These are phyloP conservation scores for Zoanthus solanderi DNA, from an alignment of 92 coral and sea anemone genomes.

Conservation along the genomic window DNA sequence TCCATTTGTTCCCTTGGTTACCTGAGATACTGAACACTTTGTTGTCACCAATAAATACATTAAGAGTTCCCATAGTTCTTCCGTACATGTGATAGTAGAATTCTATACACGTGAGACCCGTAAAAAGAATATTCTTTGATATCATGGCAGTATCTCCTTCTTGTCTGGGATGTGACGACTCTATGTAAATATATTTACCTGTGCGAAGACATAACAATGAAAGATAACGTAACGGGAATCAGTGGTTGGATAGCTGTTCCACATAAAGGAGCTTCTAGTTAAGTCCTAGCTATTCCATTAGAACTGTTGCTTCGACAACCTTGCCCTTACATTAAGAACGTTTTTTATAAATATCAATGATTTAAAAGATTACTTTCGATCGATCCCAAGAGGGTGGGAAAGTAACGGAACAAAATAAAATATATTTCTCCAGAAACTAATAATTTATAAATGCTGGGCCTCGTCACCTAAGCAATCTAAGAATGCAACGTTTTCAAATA, in stretches of 20 bases:
- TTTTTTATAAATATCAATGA: no score
- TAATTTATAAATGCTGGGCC: no score
- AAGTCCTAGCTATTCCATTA: no score
- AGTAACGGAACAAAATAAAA: no score
- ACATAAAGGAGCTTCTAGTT: no score
- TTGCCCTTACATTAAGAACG: no score
- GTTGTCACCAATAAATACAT: slow-evolving; percentile 25
- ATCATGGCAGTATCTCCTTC: slow-evolving; percentile 26
- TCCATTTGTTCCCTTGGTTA: slow-evolving; percentile 47
- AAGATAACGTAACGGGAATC: background rate
- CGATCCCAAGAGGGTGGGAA: no score
- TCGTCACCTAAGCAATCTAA: no score
- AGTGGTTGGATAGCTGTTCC: background rate
- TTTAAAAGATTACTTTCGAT: no score
- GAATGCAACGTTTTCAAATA: no score
- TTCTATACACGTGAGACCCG: slow-evolving; percentile 24
- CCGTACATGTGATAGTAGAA: slow-evolving; percentile 62
- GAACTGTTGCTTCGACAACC: slow-evolving; percentile 11
- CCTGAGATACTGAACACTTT: slow-evolving; percentile 47
- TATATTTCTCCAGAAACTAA: no score
- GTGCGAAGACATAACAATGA: background rate
- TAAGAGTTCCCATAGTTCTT: slow-evolving; percentile 43
- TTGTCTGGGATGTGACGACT: slow-evolving; percentile 40
- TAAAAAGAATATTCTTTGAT: background rate
- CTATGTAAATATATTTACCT: slow-evolving; percentile 36